Base-by-base conservation (phyloP, 1,140 invertebrate species). In the Eciton burchellii region DNA sequence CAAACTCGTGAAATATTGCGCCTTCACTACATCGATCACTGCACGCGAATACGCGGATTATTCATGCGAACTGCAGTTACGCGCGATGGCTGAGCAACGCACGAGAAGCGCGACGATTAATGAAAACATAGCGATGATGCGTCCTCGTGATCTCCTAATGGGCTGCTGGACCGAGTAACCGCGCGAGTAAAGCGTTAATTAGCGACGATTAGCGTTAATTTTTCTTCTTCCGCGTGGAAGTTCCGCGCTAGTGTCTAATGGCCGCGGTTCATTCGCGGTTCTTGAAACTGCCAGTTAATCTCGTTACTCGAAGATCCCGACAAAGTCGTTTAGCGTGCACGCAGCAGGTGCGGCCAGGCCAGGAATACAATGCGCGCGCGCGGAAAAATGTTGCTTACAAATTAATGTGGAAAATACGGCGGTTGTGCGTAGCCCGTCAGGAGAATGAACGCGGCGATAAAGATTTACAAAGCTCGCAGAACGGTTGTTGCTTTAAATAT, bases 11-110 rank as follows among this genome's bases (percentile, higher is more conserved):
- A 45, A 79, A 70, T 57, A 57, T 57, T 68, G 16, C 56, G 21
- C 2, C 8, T 29, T 12, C 45, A 9, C 24, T 57, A 9, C 24
- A 57, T 57, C 41, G 49, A 14, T 68, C 68, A 68, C 43, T 63
- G 57, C 11, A 66, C 62, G 62, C n/a, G 52, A 19, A 43, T 35
- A 54, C 47, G 62, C 62, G 65, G 12, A 59, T 72, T 35, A 41
- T 26, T 71, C 57, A 81, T 47, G n/a, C 6, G 29, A n/a, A 49
- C 47, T 21, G 21, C 16, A 26, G 14, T 26, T 24, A 24, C 14
- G 14, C 5, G 11, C n/a, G n/a, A n/a, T n/a, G n/a, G n/a, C n/a
- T n/a, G n/a, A n/a, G n/a, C n/a, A n/a, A n/a, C n/a, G n/a, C n/a
- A n/a, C n/a, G n/a, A n/a, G n/a, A n/a, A n/a, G n/a, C n/a, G n/a